Conservation (phyloP, 2,888 invertebrate species). For the Leistus spinibarbis region DNA sequence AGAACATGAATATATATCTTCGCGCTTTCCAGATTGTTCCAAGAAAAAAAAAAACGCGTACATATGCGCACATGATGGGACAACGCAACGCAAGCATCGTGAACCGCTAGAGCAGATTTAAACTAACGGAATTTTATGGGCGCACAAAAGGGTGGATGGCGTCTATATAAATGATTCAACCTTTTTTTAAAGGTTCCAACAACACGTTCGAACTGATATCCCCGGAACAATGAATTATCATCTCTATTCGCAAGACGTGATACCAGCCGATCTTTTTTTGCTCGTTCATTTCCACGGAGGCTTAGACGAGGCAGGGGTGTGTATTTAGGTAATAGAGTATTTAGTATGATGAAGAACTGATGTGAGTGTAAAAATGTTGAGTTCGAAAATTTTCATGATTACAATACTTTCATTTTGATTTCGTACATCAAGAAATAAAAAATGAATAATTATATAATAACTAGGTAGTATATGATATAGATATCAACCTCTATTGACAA, state of each 20-base stretch:
- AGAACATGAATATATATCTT: not conserved
- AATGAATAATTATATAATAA: no score
- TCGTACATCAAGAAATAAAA: no score
- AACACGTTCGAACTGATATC: conserved; percentile 13
- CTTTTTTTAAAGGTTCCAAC: not conserved
- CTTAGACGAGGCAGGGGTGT: not conserved
- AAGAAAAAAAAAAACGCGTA: not conserved
- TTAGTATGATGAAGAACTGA: no score
- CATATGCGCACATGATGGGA: conserved; percentile 1
- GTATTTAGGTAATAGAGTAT: no score
- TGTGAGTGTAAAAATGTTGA: no score
- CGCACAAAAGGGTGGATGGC: not conserved
- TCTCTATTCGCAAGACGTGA: conserved; percentile 27
- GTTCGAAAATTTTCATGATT: no score
- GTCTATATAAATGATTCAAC: not conserved
- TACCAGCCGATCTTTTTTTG: conserved; percentile 13
- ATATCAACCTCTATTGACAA: conserved; percentile 31
- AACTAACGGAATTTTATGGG: conserved; percentile 14
- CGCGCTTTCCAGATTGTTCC: not conserved
- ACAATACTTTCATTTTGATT: no score
- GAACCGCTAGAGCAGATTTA: no score
- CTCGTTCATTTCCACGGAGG: not conserved
- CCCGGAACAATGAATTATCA: conserved; percentile 27
- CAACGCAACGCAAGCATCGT: no score
- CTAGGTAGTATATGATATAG: conserved; percentile 12